These are phyloP conservation scores for Prenolepis imparis DNA, from an alignment of 2,888 invertebrate species.

Conservation along the genomic window DNA sequence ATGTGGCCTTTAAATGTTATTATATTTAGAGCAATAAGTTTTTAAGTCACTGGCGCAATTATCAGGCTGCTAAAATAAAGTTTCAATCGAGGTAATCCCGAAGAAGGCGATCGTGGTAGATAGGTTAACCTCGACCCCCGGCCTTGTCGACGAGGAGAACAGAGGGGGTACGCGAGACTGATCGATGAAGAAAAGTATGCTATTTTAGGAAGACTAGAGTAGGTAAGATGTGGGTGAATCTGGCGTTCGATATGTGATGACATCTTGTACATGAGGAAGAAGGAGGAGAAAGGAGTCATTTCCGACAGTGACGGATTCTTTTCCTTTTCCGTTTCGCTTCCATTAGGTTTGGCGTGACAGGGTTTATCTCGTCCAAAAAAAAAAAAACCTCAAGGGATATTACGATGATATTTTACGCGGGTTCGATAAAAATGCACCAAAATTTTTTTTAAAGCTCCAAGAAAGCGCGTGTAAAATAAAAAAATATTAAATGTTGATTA, in stretches of 20 bases:
- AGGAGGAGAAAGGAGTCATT: slow-evolving; percentile 20
- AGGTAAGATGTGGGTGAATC: slow-evolving; percentile 64
- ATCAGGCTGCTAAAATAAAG: not conserved
- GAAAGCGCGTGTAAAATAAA: not conserved
- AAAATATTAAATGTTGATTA: not conserved
- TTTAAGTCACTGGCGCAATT: not conserved
- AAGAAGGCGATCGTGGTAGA: slow-evolving; percentile 50
- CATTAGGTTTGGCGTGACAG: slow-evolving; percentile 19
- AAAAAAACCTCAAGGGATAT: not conserved
- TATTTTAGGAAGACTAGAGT: slow-evolving; percentile 71
- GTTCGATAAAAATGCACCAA: not conserved
- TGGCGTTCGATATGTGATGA: slow-evolving; percentile 61
- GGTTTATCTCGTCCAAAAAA: not conserved
- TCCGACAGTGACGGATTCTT: slow-evolving; percentile 40
- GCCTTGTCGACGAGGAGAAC: slow-evolving; percentile 32
- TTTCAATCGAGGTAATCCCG: slow-evolving; percentile 49
- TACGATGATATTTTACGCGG: not conserved
- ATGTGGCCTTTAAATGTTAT: not conserved
- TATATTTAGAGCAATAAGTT: not conserved
- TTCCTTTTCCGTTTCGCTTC: not conserved
- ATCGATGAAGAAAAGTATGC: slow-evolving; percentile 75
- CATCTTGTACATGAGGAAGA: slow-evolving; percentile 51
- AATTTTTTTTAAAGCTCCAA: not conserved
- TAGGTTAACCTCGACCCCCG: slow-evolving; percentile 74
- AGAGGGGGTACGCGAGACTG: slow-evolving; percentile 60